Evolutionary conservation across 2,888 invertebrate genomes (phyloP).

Genomic region (Hirtodrosophila duncani): DNA sequence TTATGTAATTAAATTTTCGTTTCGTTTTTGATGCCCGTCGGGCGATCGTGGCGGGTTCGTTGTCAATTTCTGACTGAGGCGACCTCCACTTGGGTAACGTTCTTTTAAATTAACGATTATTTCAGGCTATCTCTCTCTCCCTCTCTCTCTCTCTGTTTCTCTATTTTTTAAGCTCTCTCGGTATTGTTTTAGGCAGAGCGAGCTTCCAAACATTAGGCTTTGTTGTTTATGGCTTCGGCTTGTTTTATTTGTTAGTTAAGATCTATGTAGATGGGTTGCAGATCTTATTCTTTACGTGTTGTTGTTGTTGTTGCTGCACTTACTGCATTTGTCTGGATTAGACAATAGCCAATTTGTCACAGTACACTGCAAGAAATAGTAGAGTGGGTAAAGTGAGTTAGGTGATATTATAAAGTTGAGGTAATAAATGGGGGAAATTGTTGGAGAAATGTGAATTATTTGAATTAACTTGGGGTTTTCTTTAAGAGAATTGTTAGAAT

Average conservation of each 20-base stretch:
- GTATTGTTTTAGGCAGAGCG: conserved; percentile 12
- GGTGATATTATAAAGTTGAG: background rate
- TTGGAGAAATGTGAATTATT: no score
- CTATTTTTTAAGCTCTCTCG: background rate
- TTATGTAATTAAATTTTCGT: conserved; percentile 40
- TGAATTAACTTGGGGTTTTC: no score
- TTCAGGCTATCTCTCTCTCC: conserved; percentile 28
- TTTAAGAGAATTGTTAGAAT: no score
- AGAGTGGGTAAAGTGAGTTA: background rate
- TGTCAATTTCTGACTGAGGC: conserved; percentile 62
- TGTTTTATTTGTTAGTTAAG: conserved; percentile 22
- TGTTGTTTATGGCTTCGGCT: conserved; percentile 1
- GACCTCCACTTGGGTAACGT: conserved; percentile 53
- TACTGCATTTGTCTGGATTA: conserved; percentile 42
- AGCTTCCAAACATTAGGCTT: no score
- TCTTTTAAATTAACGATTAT: conserved; percentile 68
- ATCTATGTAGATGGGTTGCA: conserved; percentile 15
- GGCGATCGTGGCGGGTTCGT: conserved; percentile 58
- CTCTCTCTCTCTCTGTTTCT: background rate
- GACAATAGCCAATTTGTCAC: conserved; percentile 27
- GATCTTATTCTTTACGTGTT: conserved; percentile 16
- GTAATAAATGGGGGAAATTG: no score
- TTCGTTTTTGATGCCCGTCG: conserved; percentile 33
- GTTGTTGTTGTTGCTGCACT: conserved; percentile 3
- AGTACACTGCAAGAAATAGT: conserved; percentile 39